Conservation (phyloP, 2,888 invertebrate genomes). For the Drosophila neotestacea region DNA sequence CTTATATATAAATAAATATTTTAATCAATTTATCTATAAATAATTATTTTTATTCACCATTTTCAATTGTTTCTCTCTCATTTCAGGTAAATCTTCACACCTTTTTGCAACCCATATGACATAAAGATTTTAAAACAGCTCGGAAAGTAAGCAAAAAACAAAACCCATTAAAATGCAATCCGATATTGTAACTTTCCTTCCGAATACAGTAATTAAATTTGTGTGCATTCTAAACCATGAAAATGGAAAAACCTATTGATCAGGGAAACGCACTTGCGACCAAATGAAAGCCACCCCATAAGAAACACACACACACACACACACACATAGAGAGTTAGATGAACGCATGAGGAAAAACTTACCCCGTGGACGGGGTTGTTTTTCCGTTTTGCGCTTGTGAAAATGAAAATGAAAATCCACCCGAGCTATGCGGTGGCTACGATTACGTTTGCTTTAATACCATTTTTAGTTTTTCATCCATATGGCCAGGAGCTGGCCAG, state of each 20-base stretch:
- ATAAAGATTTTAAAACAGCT: not conserved
- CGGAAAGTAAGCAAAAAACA: slow-evolving; percentile 21
- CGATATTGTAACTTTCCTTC: slow-evolving; percentile 3
- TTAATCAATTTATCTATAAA: not conserved
- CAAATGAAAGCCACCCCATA: slow-evolving; percentile 63
- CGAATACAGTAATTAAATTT: slow-evolving; percentile 46
- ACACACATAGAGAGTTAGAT: slow-evolving; percentile 7
- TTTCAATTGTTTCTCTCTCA: slow-evolving; percentile 26
- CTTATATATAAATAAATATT: not conserved
- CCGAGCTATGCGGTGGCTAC: slow-evolving; percentile 60
- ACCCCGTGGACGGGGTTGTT: slow-evolving; percentile 73
- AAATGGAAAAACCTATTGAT: slow-evolving; percentile 53
- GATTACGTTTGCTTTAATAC: slow-evolving; percentile 76
- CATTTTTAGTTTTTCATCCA: slow-evolving; percentile 73
- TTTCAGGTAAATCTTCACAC: slow-evolving; percentile 61
- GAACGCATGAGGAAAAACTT: slow-evolving; percentile 39
- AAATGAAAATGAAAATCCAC: slow-evolving; percentile 69
- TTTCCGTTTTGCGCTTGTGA: slow-evolving; percentile 64
- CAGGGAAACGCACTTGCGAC: slow-evolving; percentile 38
- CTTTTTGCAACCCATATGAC: not conserved
- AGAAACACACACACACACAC: slow-evolving; percentile 19
- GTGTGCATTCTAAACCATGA: slow-evolving; percentile 28
- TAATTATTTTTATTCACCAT: slow-evolving; percentile 13
- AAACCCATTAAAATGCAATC: slow-evolving; percentile 25
- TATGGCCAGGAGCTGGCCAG: slow-evolving; percentile 58